Conservation (phyloP, 2,797 vertebrate genomes). For the Protosalanx chinensis region DNA sequence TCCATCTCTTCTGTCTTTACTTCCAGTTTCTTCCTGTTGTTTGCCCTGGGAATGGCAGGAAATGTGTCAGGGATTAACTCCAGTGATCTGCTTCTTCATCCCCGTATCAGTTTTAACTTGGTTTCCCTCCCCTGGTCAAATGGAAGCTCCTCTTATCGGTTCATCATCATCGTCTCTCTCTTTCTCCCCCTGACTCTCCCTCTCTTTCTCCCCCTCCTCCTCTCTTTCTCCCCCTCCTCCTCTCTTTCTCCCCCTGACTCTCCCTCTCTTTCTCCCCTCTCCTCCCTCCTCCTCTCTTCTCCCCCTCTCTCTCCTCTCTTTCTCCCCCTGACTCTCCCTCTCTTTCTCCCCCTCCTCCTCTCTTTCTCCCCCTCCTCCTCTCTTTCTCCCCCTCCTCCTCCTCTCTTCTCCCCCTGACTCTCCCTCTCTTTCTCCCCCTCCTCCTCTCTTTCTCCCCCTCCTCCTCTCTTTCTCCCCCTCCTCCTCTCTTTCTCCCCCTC, state of each 20-base stretch:
- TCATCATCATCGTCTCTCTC: slow-evolving; percentile 42
- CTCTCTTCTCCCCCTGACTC: too few relatives aligned
- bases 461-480: too few relatives aligned
- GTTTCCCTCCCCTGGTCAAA: slow-evolving; percentile 47
- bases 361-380: too few relatives aligned
- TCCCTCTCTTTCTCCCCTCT: slow-evolving; percentile 11
- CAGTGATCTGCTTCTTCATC: slow-evolving; percentile 26
- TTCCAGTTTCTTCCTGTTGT: neutral
- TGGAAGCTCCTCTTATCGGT: slow-evolving; percentile 52
- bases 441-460: too few relatives aligned
- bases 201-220: slow-evolving; percentile 21
- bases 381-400: too few relatives aligned
- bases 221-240: neutral
- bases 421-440: too few relatives aligned
- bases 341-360: too few relatives aligned
- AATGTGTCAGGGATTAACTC: neutral
- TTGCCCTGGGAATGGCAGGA: neutral
- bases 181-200: slow-evolving; percentile 29
- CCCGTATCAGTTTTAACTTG: slow-evolving; percentile 58
- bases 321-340: too few relatives aligned
- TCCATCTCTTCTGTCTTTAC: neutral
- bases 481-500: too few relatives aligned
- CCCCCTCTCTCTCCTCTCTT: too few relatives aligned
- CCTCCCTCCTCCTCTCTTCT: too few relatives aligned
- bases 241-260: neutral